phyloP scores from a whole-genome alignment of 2,888 invertebrate species.

The Miltochrista miniata region DNA sequence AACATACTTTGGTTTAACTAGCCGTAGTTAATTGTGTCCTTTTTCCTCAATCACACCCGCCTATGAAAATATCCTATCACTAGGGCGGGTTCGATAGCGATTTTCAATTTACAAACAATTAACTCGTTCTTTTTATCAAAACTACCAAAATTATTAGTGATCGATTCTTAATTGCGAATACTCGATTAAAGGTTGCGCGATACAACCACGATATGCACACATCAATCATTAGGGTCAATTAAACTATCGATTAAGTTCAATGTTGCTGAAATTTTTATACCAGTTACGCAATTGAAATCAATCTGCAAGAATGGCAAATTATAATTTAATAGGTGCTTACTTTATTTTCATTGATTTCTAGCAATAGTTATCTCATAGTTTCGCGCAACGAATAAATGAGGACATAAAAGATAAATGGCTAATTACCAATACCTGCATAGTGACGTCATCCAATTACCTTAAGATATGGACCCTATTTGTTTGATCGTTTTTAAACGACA shows the following conservation, averaged over 20 bases:
- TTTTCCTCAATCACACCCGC: no score
- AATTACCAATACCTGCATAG: no score
- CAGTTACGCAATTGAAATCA: neutral
- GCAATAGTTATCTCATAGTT: neutral
- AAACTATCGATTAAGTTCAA: constrained; percentile 59
- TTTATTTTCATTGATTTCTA: neutral
- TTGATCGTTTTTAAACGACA: constrained; percentile 29
- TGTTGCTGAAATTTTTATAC: neutral
- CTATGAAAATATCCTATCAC: no score
- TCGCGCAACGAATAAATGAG: neutral
- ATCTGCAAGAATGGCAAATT: neutral
- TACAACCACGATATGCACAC: constrained; percentile 66
- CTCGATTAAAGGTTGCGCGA: constrained; percentile 67
- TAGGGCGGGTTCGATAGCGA: no score
- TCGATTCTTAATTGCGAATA: constrained; percentile 81
- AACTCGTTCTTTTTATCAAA: constrained; percentile 48
- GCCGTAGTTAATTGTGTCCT: no score
- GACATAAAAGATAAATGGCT: no score
- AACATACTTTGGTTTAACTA: no score
- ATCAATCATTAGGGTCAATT: constrained; percentile 45
- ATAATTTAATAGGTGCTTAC: neutral
- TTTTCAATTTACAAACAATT: constrained; percentile 15
- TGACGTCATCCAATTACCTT: no score
- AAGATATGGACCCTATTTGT: neutral
- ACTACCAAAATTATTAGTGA: constrained; percentile 58